Evolutionary conservation across 2,888 invertebrate genomes (phyloP), one percentile per base, ranked within the genome.

Genomic region (Hirudinaria manillensis): DNA sequence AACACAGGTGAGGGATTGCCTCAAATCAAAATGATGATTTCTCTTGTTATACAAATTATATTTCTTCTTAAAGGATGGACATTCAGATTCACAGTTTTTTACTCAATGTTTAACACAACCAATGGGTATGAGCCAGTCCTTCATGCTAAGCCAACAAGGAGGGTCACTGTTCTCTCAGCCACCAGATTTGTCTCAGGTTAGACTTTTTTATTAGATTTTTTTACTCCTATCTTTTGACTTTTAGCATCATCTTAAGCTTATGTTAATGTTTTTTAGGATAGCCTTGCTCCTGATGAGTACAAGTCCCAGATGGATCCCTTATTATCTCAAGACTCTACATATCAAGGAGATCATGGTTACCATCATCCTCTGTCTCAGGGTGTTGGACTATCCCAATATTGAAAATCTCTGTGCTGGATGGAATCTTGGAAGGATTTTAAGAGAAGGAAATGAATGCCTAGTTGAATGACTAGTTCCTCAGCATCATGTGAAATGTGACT

Each of bases 261-360:
- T 53, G 55, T 19, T 53, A 21, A 19, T 53, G 55, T 21, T 13
- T 61, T 61, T 38, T 91, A 93, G 88, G 93, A 93, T 86, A 92
- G 92, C 77, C 90, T 91, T 84, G 89, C 92, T 85, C 90, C 91
- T 74, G 89, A 89, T 55, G 93, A 93, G 85, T 92, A 92, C 86
- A 92, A 92, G 83, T 94, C 94, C 73, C 95, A 96, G 88, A 93
- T 94, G 88, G 96, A 96, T 85, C 94, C 93, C 75, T 89, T 96
- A 82, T 88, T 96, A 82, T 96, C 95, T 72, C 96, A 96, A 88
- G 95, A 93, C 86, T 92, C 92, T 68, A 91, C 91, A 80, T 92
- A 92, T 87, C 92, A 92, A 86, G 92, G 88, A 66, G 88, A 87
- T 81, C 83, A 87, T 76, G 84, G 83, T 80, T 84, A 81, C 79